Conservation (phyloP, 1,140 invertebrate genomes). For the Scylla paramamosain region DNA sequence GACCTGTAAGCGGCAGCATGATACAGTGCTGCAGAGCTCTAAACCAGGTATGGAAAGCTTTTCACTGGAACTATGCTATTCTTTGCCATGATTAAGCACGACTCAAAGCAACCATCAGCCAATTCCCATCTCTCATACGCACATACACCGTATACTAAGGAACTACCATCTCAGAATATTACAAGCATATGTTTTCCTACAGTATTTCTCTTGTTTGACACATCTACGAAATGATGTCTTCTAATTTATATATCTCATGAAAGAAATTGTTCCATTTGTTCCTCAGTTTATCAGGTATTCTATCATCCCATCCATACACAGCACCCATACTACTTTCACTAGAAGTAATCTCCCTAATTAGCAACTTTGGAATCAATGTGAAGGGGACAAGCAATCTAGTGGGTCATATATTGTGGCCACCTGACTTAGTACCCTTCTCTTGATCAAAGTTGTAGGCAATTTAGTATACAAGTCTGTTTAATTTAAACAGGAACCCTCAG, state of each 20-base stretch:
- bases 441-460: not conserved
- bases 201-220: no score
- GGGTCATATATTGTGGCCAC: slow-evolving; percentile 35
- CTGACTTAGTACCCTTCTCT: slow-evolving; percentile 31
- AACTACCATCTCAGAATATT: slow-evolving; percentile 41
- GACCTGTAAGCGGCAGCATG: no score
- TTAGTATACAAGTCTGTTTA: no score
- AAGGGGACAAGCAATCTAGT: not conserved
- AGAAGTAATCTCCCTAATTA: not conserved
- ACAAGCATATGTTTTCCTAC: not conserved
- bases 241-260: slow-evolving; percentile 35
- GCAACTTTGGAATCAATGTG: no score
- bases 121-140: slow-evolving; percentile 25
- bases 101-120: not conserved
- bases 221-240: no score
- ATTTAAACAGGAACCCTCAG: no score
- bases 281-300: not conserved
- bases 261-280: slow-evolving; percentile 24
- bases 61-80: slow-evolving; percentile 45
- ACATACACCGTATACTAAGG: not conserved
- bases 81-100: slow-evolving; percentile 41
- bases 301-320: not conserved
- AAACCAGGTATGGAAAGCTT: slow-evolving; percentile 41
- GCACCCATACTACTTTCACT: not conserved
- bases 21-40: no score